phyloP scores from a whole-genome alignment of 1,140 invertebrate genomes.

The Pachyrhynchus sulphureomaculatus region DNA sequence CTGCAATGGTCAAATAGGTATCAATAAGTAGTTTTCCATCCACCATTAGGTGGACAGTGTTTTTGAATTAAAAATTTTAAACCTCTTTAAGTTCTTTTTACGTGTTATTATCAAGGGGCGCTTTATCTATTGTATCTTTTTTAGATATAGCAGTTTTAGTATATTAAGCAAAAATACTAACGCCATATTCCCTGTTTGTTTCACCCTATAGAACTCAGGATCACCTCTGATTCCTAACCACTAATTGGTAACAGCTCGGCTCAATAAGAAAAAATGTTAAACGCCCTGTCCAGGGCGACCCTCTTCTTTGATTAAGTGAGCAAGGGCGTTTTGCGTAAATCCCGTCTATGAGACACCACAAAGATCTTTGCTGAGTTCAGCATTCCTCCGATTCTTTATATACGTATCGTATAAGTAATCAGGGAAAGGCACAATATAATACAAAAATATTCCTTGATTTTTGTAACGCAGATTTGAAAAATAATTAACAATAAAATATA shows the following conservation, averaged over 20 bases:
- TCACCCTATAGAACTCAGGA: too few relatives aligned
- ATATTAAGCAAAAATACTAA: too few relatives aligned
- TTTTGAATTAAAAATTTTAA: too few relatives aligned
- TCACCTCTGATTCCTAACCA: not conserved
- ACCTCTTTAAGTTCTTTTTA: too few relatives aligned
- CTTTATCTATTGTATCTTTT: too few relatives aligned
- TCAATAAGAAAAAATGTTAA: slow-evolving; percentile 1
- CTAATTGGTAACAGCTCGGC: not conserved
- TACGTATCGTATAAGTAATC: slow-evolving; percentile 25
- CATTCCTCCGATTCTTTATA: slow-evolving; percentile 21
- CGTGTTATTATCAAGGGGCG: too few relatives aligned
- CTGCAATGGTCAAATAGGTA: too few relatives aligned
- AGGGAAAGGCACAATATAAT: not conserved
- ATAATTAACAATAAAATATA: not conserved
- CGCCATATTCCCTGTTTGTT: too few relatives aligned
- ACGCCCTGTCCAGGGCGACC: not conserved
- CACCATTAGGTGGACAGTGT: too few relatives aligned
- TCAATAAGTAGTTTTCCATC: too few relatives aligned
- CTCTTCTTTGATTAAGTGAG: slow-evolving; percentile 21
- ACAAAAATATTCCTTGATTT: not conserved
- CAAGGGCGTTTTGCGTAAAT: slow-evolving; percentile 26
- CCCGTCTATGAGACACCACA: slow-evolving; percentile 12
- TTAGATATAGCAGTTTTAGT: too few relatives aligned
- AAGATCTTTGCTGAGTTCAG: slow-evolving; percentile 23
- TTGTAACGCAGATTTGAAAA: not conserved